Evolutionary conservation across 2,888 invertebrate genomes (phyloP).

Genomic region (Crioceris asparagi): DNA sequence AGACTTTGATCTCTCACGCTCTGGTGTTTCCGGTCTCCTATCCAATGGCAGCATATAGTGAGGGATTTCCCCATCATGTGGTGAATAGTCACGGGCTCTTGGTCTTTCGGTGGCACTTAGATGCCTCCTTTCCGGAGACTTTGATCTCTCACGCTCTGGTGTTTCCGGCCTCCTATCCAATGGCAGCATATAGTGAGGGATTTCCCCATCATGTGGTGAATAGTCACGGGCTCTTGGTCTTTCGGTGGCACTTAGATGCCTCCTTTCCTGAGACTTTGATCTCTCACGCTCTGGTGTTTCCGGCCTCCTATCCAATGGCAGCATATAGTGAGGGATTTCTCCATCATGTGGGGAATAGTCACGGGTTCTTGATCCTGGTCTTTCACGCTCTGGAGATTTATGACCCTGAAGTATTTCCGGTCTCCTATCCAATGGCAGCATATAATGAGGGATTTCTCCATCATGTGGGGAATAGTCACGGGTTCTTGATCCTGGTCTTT

Average conservation of each 20-base stretch:
- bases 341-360: slow-evolving; percentile 3
- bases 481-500: background rate
- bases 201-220: slow-evolving; percentile 6
- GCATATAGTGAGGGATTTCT: slow-evolving; percentile 14
- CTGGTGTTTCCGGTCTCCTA: slow-evolving; percentile 1
- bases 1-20: background rate
- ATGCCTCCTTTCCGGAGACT: slow-evolving; percentile 5
- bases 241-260: background rate
- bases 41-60: slow-evolving; percentile 15
- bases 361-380: background rate
- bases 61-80: slow-evolving; percentile 9
- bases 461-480: slow-evolving; percentile 3
- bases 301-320: slow-evolving; percentile 10
- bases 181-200: slow-evolving; percentile 15
- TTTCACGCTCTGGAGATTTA: slow-evolving; percentile 14
- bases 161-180: slow-evolving; percentile 6
- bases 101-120: background rate
- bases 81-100: slow-evolving; percentile 1
- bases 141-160: background rate
- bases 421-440: slow-evolving; percentile 12
- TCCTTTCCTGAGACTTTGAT: too few species aligned
- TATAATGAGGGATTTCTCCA: slow-evolving; percentile 13
- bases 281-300: background rate
- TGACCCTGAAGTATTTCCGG: slow-evolving; percentile 12
- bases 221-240: background rate